phyloP scores from a whole-genome alignment of 1,140 invertebrate genomes.

The Macrosteles quadrilineatus region DNA sequence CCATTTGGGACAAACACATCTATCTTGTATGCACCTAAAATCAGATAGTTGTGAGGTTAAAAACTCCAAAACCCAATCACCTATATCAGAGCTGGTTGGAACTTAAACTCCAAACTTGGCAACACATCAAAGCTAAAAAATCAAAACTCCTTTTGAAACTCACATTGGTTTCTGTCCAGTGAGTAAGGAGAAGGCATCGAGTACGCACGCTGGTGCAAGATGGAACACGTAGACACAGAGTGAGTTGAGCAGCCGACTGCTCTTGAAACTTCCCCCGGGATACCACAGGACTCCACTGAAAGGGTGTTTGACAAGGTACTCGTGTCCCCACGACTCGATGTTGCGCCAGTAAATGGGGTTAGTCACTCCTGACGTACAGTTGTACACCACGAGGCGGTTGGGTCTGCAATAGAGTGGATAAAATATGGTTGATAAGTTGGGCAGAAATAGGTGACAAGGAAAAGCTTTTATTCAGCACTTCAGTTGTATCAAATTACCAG shows the following conservation, averaged over 20 bases:
- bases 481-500: too few relatives aligned
- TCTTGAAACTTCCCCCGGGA: slow-evolving; percentile 54
- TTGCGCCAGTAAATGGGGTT: slow-evolving; percentile 64
- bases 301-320: slow-evolving; percentile 50
- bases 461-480: too few relatives aligned
- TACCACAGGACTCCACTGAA: slow-evolving; percentile 55
- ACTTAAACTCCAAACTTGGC: too few relatives aligned
- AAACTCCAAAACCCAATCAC: too few relatives aligned
- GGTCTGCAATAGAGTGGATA: slow-evolving; percentile 37
- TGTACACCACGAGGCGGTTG: slow-evolving; percentile 55
- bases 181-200: slow-evolving; percentile 65
- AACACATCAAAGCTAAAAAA: too few relatives aligned
- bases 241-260: slow-evolving; percentile 49
- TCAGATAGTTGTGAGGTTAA: too few relatives aligned
- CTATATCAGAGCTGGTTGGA: too few relatives aligned
- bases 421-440: too few relatives aligned
- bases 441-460: too few relatives aligned
- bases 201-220: slow-evolving; percentile 65
- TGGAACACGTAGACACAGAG: slow-evolving; percentile 53
- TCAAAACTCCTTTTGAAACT: too few relatives aligned
- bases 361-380: slow-evolving; percentile 60
- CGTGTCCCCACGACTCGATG: slow-evolving; percentile 40
- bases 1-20: too few relatives aligned
- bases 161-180: slow-evolving; percentile 75
- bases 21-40: too few relatives aligned